Evolutionary conservation across 2,888 invertebrate genomes (phyloP), one percentile per base, ranked within the genome.

Genomic region (Cheilosia soror): DNA sequence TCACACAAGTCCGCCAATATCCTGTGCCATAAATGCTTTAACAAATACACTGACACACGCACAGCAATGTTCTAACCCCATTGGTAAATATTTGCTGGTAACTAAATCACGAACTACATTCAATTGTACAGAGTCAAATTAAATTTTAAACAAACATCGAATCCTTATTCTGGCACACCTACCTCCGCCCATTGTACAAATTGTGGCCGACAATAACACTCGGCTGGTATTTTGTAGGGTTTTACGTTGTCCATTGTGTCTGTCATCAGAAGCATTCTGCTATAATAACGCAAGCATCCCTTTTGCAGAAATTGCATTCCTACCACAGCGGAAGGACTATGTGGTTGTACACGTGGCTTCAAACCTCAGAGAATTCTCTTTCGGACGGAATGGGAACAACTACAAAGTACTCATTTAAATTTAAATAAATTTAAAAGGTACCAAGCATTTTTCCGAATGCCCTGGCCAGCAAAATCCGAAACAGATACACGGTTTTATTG

Each of bases 101-200:
- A 72, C 62, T 66, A 73, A 73, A 79, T 79, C 72, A 66, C 72
- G 63, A 72, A 60, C n/a, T 47, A 3, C 62, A 80, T 68, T 77
- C 63, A 65, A 65, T 71, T 69, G 58, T 76, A 58, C 58, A 27
- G 51, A 81, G 31, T 65, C 20, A 71, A 71, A 82, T 71, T 82
- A 71, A 82, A 77, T 71, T 77, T 77, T 66, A 77, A 82, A 71
- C 53, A 82, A 81, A 76, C 69, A 69, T 57, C 63, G 49, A 55
- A n/a, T 47, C 33, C 42, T 51, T 40, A 55, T 62, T 37, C 44
- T 9, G 63, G 27, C 33, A 47, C 63, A 75, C 55, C 76, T 33
- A 60, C 51, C 51, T 49, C n/a, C 11, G 40, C 42, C 62, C 31
- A 60, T 42, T 42, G 31, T 37, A 37, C 60, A 62, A 66, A 66